Evolutionary conservation across 2,113 vertebrate genomes (phyloP).

Genomic region (Paratilapia polleni): DNA sequence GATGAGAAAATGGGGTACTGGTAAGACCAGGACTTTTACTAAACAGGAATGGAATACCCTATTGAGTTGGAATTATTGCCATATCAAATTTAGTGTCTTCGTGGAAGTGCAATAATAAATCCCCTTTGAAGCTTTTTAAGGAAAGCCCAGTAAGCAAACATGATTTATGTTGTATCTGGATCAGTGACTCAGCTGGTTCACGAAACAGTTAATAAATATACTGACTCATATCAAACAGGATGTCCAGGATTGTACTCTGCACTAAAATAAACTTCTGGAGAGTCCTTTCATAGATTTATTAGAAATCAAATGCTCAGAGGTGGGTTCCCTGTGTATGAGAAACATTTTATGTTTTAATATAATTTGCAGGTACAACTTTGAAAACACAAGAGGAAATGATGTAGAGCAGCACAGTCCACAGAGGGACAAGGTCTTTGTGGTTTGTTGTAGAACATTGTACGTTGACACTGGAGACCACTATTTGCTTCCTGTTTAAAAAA

Average conservation of each 20-base stretch:
- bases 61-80: not conserved
- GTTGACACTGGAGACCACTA: not conserved
- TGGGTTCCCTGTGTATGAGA: not conserved
- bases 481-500: not conserved
- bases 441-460: not conserved
- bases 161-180: not conserved
- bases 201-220: not conserved
- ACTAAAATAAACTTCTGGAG: not conserved
- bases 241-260: not conserved
- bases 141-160: not conserved
- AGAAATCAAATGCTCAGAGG: not conserved
- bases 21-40: not conserved
- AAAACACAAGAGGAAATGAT: not conserved
- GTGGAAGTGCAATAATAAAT: not conserved
- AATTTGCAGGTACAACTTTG: not conserved
- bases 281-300: fast-evolving
- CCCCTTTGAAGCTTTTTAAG: not conserved
- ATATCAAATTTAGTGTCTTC: not conserved
- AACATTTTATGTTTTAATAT: not conserved
- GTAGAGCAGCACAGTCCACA: not conserved
- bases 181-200: not conserved
- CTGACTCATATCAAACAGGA: not conserved
- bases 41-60: not conserved
- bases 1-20: not conserved
- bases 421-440: not conserved